These are phyloP conservation scores for Myotis brandtii DNA, from an alignment of 2,113 vertebrate genomes.

Conservation along the genomic window DNA sequence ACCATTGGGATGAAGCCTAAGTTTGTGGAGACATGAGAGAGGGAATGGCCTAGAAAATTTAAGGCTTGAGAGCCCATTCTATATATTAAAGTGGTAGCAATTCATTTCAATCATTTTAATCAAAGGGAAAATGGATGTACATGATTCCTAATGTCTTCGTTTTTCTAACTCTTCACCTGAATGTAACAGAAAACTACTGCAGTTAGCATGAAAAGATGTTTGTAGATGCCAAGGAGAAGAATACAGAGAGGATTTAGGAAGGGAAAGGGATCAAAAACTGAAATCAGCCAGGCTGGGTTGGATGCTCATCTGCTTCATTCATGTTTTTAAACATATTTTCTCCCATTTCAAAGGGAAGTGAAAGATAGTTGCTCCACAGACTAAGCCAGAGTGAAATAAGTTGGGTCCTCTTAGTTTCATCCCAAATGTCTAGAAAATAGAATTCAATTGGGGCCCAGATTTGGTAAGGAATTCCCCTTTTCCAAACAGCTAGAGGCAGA, in stretches of 20 bases:
- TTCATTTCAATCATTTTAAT: neutral
- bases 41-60: neutral
- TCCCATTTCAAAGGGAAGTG: neutral
- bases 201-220: too few relatives aligned
- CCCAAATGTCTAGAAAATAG: neutral
- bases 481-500: neutral
- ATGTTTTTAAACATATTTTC: neutral
- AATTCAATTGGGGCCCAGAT: neutral
- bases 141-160: neutral
- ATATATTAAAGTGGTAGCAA: neutral
- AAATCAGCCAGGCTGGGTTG: accelerated
- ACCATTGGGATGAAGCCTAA: neutral
- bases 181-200: neutral
- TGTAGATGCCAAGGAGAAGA: neutral
- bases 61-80: neutral
- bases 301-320: neutral
- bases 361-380: neutral
- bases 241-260: neutral
- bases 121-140: neutral
- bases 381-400: neutral
- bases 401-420: neutral
- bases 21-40: neutral
- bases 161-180: neutral
- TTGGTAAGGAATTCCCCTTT: neutral
- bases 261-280: neutral